A percentile compares a stretch with the other conserved stretches of the same genome.
Evolutionary conservation across 2,113 vertebrate genomes (phyloP).

Genomic region (Festucalex cinctus): DNA sequence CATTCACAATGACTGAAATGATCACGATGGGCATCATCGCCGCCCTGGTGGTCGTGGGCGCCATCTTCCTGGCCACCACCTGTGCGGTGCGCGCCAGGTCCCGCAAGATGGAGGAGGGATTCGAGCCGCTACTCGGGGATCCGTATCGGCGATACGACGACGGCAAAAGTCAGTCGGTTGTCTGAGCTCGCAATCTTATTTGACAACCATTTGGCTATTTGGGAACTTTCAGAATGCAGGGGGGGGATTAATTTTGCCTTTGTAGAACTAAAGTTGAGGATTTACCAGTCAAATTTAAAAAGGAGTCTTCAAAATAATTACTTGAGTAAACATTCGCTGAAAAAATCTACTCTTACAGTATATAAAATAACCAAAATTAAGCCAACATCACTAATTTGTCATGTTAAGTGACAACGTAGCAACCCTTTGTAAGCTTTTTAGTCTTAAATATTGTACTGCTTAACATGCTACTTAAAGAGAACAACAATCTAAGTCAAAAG

Average conservation of each 20-base stretch:
- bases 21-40: conserved; percentile 83
- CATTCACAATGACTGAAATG: conserved; percentile 82
- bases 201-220: not conserved
- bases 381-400: not conserved
- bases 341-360: not conserved
- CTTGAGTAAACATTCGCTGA: not conserved
- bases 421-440: not conserved
- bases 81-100: conserved; percentile 75
- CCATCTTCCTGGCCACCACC: conserved; percentile 78
- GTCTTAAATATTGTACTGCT: too few species aligned
- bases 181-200: conserved; percentile 58
- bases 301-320: not conserved
- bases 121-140: conserved; percentile 86
- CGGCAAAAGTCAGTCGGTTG: conserved; percentile 80
- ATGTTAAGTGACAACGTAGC: not conserved
- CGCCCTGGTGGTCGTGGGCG: conserved; percentile 79
- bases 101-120: conserved; percentile 78
- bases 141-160: conserved; percentile 91
- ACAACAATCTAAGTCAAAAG: not conserved
- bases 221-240: not conserved
- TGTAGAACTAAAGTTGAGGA: not conserved
- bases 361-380: too few species aligned
- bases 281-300: not conserved
- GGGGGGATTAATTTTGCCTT: not conserved
- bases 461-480: too few species aligned